Evolutionary conservation across 2,888 invertebrate genomes (phyloP).

Genomic region (Cenopis cana): DNA sequence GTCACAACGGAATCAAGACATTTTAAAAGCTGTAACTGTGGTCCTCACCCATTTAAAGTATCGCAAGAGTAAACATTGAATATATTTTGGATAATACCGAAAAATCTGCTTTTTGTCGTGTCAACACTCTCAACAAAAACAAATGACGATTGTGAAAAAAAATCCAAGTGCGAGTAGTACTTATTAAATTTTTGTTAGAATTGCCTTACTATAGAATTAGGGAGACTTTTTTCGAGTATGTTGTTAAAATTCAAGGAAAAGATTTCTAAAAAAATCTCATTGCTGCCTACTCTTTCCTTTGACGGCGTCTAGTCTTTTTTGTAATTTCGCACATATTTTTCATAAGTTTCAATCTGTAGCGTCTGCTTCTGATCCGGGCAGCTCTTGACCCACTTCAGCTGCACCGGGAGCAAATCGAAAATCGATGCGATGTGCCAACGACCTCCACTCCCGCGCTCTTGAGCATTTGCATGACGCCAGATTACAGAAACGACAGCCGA

Average conservation of each 20-base stretch:
- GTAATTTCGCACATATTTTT: background rate
- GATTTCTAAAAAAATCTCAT: background rate
- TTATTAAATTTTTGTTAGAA: too few relatives aligned
- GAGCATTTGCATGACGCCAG: constrained; percentile 57
- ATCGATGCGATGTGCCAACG: constrained; percentile 80
- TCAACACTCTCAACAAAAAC: too few relatives aligned
- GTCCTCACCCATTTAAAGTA: too few relatives aligned
- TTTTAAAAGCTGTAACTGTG: too few relatives aligned
- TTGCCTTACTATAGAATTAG: too few relatives aligned
- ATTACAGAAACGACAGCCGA: constrained; percentile 9
- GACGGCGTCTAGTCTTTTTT: background rate
- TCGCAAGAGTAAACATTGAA: too few relatives aligned
- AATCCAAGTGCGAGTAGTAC: too few relatives aligned
- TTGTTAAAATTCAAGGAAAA: background rate
- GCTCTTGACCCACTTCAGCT: constrained; percentile 80
- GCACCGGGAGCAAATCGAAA: constrained; percentile 80
- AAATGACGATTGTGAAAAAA: too few relatives aligned
- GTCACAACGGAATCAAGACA: too few relatives aligned
- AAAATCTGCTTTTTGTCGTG: too few relatives aligned
- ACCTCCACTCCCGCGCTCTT: constrained; percentile 56
- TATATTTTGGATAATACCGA: background rate
- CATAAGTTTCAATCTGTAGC: constrained; percentile 4
- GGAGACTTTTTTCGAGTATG: too few relatives aligned
- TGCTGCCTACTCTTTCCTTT: background rate
- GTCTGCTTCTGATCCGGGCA: constrained; percentile 58